Conservation (phyloP, 2,113 vertebrate genomes). For the Penelope pileata region DNA sequence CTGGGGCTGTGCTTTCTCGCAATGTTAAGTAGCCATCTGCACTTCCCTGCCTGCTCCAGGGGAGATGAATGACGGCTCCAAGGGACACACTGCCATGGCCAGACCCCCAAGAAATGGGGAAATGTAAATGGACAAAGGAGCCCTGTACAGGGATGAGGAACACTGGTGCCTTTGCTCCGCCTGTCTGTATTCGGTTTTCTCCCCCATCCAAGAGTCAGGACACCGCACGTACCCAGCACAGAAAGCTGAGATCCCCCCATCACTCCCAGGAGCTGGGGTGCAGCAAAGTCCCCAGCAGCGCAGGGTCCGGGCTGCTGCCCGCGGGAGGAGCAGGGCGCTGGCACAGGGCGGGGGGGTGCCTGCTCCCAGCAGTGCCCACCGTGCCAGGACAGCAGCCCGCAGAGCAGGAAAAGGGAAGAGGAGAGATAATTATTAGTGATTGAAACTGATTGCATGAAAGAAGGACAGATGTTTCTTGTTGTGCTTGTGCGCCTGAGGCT, state of each 20-base stretch:
- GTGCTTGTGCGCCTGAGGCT: constrained; percentile 58
- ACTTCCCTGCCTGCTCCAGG: background rate
- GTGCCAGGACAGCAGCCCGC: constrained; percentile 44
- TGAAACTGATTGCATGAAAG: constrained; percentile 68
- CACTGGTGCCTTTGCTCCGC: background rate
- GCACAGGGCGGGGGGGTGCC: background rate
- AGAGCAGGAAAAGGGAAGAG: constrained; percentile 32
- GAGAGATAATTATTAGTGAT: constrained; percentile 70
- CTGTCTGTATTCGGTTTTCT: background rate
- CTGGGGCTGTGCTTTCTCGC: background rate
- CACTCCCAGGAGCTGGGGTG: background rate
- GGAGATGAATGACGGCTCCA: background rate
- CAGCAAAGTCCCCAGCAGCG: background rate
- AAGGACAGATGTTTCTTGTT: constrained; percentile 68
- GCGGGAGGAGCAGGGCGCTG: too few relatives aligned
- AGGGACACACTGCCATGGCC: background rate
- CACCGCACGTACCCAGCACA: background rate
- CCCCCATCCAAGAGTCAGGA: background rate
- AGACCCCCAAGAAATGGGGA: too few relatives aligned
- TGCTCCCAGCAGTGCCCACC: background rate
- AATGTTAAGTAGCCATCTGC: background rate
- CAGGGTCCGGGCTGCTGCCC: background rate
- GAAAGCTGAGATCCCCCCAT: background rate
- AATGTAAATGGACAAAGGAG: too few relatives aligned
- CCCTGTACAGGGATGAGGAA: background rate